Evolutionary conservation across 2,888 invertebrate genomes (phyloP).

Genomic region (Phrixothrix hirtus): DNA sequence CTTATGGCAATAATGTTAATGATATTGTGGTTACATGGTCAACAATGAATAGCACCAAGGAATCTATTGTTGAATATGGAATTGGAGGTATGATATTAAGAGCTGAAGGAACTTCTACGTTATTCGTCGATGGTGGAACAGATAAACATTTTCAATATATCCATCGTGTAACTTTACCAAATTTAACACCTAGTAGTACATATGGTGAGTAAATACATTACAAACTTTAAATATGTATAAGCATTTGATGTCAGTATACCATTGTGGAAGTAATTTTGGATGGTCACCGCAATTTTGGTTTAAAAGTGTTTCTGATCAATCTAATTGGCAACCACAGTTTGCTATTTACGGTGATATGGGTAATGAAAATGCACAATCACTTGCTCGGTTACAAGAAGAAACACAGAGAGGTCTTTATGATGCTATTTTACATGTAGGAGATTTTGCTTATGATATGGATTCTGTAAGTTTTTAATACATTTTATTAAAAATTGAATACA

Average conservation of each 20-base stretch:
- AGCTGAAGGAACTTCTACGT: slow-evolving; percentile 61
- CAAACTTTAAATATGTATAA: slow-evolving; percentile 14
- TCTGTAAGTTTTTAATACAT: slow-evolving; percentile 53
- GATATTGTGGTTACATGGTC: slow-evolving; percentile 84
- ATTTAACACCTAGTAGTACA: slow-evolving; percentile 65
- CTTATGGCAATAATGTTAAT: slow-evolving; percentile 66
- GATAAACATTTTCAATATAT: slow-evolving; percentile 71
- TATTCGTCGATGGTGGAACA: slow-evolving; percentile 77
- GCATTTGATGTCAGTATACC: slow-evolving; percentile 65
- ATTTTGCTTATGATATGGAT: slow-evolving; percentile 95
- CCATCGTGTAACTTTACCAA: slow-evolving; percentile 69
- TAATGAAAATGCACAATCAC: slow-evolving; percentile 84
- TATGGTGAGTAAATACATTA: slow-evolving; percentile 60
- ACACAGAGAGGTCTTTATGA: slow-evolving; percentile 80
- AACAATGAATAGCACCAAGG: slow-evolving; percentile 69
- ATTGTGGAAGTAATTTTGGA: slow-evolving; percentile 76
- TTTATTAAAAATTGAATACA: background rate
- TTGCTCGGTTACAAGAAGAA: slow-evolving; percentile 83
- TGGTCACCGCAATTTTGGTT: slow-evolving; percentile 85
- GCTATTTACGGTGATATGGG: slow-evolving; percentile 96
- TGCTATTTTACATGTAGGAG: slow-evolving; percentile 88
- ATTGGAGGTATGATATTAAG: slow-evolving; percentile 61
- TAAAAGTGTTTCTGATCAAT: slow-evolving; percentile 67
- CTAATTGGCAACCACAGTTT: slow-evolving; percentile 76
- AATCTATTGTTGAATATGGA: slow-evolving; percentile 77